phyloP scores from a whole-genome alignment of 2,113 vertebrate genomes.

The Poecilia latipinna region DNA sequence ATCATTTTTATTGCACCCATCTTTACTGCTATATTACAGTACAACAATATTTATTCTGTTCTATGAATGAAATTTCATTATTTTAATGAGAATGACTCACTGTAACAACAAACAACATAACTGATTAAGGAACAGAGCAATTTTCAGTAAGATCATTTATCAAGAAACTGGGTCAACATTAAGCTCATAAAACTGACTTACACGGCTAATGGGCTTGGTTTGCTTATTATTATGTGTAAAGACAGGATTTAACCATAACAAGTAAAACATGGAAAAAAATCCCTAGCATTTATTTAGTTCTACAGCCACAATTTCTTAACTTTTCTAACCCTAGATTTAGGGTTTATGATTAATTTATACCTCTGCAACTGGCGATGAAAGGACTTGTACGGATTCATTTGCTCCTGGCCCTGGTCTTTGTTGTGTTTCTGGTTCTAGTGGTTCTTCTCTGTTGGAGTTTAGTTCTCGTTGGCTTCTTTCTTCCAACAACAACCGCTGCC shows the following conservation, averaged over 20 bases:
- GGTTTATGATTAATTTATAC: slow-evolving; percentile 34
- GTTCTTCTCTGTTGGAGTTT: slow-evolving; percentile 42
- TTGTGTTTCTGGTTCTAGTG: slow-evolving; percentile 31
- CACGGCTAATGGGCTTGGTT: not conserved
- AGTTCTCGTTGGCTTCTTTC: slow-evolving; percentile 52
- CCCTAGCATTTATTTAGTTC: not conserved
- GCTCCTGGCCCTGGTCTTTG: slow-evolving; percentile 27
- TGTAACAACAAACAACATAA: not conserved
- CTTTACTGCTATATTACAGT: not conserved
- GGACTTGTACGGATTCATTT: slow-evolving; percentile 34
- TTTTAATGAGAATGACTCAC: not conserved
- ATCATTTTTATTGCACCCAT: not conserved
- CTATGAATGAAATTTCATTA: not conserved
- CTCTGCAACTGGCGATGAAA: slow-evolving; percentile 45
- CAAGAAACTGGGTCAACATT: not conserved
- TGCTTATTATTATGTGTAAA: not conserved
- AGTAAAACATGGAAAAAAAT: fast-evolving
- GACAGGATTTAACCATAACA: not conserved
- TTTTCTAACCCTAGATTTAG: not conserved
- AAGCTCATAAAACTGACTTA: not conserved
- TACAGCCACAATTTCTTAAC: not conserved
- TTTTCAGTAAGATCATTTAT: not conserved
- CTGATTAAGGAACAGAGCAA: not conserved
- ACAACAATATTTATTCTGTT: not conserved
- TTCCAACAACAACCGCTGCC: slow-evolving; percentile 41